Base-by-base conservation (phyloP, 2,797 vertebrate genomes). In the Pogoniulus pusillus region DNA sequence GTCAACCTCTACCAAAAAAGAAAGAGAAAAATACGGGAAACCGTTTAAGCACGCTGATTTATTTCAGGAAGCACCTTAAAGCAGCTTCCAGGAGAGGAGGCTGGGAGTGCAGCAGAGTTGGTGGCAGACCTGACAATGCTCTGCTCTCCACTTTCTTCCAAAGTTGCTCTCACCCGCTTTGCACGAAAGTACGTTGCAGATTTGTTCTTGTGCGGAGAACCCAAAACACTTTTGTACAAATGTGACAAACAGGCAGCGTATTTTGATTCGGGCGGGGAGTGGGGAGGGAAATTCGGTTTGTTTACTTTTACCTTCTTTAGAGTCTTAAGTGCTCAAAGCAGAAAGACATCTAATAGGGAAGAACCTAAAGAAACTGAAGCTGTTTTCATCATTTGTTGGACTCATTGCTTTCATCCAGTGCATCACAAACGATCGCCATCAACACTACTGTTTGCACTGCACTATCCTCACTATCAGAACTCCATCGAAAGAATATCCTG, bases 241-340 rank as follows among this genome's bases (percentile, higher is more conserved):
- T 51, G 76, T 55, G 89, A 58, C 76, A 68, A 85, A 75, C 62
- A 37, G 24, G n/a, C 62, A 6, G 57, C 49, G 83, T 81, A 85
- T 64, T 93, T 89, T 49, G 53, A 12, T 76, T 75, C 47, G 34
- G 78, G 35, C 12, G 15, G 27, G 51, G 23, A 41, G 27, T 45
- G 30, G 39, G 43, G 55, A 19, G 73, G 41, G 7, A 58, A 64
- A 41, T 71, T 58, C 54, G 89, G 91, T 65, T 92, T 92, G 91
- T 94, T 95, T 92, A 89, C 85, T 87, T 94, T 87, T 83, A 18
- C 70, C 91, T 89, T 71, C 85, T 87, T 89, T 35, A 66, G 63
- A 93, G 82, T 66, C 87, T 49, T 19, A 70, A 84, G 68, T 63
- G 35, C 29, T 71, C 81, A 45, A 71, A 85, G 82, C 80, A 16